Base-by-base conservation (phyloP, 2,113 vertebrate genomes). In the Piprites chloris region DNA sequence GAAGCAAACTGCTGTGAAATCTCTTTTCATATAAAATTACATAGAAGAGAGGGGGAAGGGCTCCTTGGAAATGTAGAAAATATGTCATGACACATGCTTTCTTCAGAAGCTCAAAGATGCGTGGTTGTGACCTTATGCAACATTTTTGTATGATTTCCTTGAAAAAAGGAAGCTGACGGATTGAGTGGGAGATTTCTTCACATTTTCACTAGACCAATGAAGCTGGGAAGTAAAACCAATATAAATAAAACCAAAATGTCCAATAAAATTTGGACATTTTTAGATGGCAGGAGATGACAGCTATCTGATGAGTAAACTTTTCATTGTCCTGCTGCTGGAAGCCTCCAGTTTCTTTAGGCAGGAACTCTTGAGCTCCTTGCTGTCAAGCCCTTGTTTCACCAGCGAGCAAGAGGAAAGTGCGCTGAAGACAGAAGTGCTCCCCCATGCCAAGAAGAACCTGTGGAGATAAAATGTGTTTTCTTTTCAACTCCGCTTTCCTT, bases 261-360 rank as follows among this genome's bases (percentile, higher is more conserved):
- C 50, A 52, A 16, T 52, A 28, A 52, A 28, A 28, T 52, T 0
- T 41, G 26, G 14, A 22, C 46, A 23, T 69, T 63, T 71, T 86
- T 61, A 55, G 27, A 19, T 27, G 50, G 15, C 17, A 58, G 6
- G 28, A 67, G 22, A 15, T 44, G 5, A 28, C 0, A 0, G 9
- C 50, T 63, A 9, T 33, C 14, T 8, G 20, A 82, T 37, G 39
- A 37, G 23, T 66, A 71, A 30, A 9, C 23, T 58, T 74, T 78
- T 46, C 26, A 26, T 28, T 53, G 27, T 56, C 41, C 50, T 59
- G 12, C 28, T 90, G 9, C n/a, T 78, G 56, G 39, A 56, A 88
- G 19, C 23, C 35, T 35, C 19, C 33, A n/a, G 39, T 66, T 50
- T 41, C 33, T 46, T 58, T 61, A 37, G n/a, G 30, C 41, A 82